Base-by-base conservation (phyloP, 2,797 vertebrate species). In the Danio aesculapii region DNA sequence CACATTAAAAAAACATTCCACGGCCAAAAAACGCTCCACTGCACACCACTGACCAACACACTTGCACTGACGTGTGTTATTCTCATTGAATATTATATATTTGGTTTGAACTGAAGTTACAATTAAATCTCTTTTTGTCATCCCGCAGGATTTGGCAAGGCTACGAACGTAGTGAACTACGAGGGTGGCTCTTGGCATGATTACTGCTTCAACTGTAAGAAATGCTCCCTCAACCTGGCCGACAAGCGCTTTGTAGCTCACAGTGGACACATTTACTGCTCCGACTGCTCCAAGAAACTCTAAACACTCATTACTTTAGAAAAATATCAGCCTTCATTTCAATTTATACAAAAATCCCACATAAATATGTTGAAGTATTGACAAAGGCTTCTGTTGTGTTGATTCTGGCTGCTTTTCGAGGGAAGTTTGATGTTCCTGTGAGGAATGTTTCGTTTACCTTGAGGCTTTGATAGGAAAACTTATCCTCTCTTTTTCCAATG, bases 141-240 rank as follows among this genome's bases (percentile, higher is more conserved):
- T 64, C 14, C 50, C 52, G 39, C 92, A 97, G 97, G 96, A 83
- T 99, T 99, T 87, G 97, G 97, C 87, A 97, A 96, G 95, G 98
- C 97, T 77, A 95, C 97, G 88, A 97, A 96, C 58, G 97, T 99
- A 87, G 97, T 99, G 92, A 98, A 95, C 92, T 97, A 97, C 0
- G 97, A 99, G 90, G 97, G 96, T 83, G 91, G 94, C 85, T 95
- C 96, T 84, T 99, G 97, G 97, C 98, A 99, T 0, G 97, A 98
- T 86, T 97, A 98, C 89, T 99, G 98, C 93, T 99, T 99, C 95
- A 98, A 95, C 91, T 99, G 98, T 88, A 98, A 96, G 91, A 96
- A 91, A 87, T 99, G 98, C 90, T 96, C 96, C 84, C 89, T 96
- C 86, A 95, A 94, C 59, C 92, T 99, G 92, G 93, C 96, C 88